These are phyloP conservation scores for Ophonus ardosiacus DNA, from an alignment of 2,888 invertebrate genomes.

Conservation along the genomic window DNA sequence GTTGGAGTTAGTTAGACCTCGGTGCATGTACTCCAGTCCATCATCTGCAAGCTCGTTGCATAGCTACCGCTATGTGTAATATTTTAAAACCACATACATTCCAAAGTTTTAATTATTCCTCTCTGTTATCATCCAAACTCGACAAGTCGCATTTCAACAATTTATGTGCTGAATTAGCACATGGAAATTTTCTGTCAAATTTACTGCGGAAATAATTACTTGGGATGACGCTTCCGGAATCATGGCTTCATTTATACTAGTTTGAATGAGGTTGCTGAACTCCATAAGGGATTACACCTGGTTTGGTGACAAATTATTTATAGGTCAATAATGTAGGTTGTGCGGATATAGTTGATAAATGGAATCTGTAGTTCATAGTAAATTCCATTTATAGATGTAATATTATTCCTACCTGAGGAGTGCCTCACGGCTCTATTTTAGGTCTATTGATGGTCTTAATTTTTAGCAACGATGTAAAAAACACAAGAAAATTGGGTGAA, in stretches of 20 bases:
- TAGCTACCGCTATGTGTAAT: neutral
- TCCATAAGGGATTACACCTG: no score
- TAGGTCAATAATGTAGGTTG: neutral
- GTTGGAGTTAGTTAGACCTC: neutral
- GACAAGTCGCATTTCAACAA: constrained; percentile 17
- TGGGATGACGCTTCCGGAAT: neutral
- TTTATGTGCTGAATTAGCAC: constrained; percentile 19
- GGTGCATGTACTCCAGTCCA: neutral
- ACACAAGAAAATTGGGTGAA: no score
- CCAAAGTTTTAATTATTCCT: constrained; percentile 39
- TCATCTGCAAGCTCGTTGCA: constrained; percentile 13
- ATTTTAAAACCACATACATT: constrained; percentile 39
- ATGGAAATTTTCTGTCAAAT: constrained; percentile 39
- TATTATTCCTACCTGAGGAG: no score
- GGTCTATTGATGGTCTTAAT: no score
- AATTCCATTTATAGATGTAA: no score
- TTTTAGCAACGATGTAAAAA: no score
- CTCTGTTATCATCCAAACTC: constrained; percentile 16
- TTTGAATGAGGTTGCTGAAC: neutral
- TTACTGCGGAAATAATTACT: constrained; percentile 15
- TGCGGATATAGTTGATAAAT: neutral
- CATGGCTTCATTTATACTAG: neutral
- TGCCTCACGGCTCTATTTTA: no score
- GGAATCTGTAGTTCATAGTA: neutral
- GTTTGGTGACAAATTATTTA: neutral